Base-by-base conservation (phyloP, 2,797 vertebrate genomes). In the Coregonus ussuriensis region DNA sequence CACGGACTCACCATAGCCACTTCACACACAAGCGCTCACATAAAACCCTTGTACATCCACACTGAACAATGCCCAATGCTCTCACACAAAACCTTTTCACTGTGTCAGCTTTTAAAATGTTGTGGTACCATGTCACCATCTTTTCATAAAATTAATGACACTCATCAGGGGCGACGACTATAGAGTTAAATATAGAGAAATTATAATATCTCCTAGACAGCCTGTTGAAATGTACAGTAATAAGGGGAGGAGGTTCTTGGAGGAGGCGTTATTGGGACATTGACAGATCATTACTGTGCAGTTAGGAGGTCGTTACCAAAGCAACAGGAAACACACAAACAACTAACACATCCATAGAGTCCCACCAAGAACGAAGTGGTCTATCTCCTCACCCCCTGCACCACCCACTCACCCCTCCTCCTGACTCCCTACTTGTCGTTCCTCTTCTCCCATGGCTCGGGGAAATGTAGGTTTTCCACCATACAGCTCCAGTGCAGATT, bases 11-110 rank as follows among this genome's bases (percentile, higher is more conserved):
- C 41, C 41, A 47, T 47, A 47, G 59, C 9, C 59, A 63, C 59
- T 37, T 56, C 77, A 75, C 54, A 76, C 62, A 37, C 13, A 74
- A n/a, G 51, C 63, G 4, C 37, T 75, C 59, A 63, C 59, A 63
- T 63, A 25, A 63, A 63, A 63, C 59, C n/a, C 56, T 62, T 21
- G 56, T 6, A 25, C 56, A 21, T 63, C 59, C 21, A 25, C 59
- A 11, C 59, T 63, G 59, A 63, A 63, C 59, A 63, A 25, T 63
- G 59, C 9, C 21, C 59, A 63, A 25, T n/a, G 7, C n/a, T 4
- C 25, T 63, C 1, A 63, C 59, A 63, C 59, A 63, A 25, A 63
- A 63, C 59, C 59, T 63, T 62, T 11, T 13, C n/a, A 62, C 59
- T 3, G 6, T 62, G 59, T 7, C 21, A 62, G 9, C n/a, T 7